Percentiles rank a stretch among this genome's conserved stretches.
These are phyloP conservation scores for Onthophagus sagittarius DNA, from an alignment of 2,888 invertebrate genomes.

Conservation along the genomic window DNA sequence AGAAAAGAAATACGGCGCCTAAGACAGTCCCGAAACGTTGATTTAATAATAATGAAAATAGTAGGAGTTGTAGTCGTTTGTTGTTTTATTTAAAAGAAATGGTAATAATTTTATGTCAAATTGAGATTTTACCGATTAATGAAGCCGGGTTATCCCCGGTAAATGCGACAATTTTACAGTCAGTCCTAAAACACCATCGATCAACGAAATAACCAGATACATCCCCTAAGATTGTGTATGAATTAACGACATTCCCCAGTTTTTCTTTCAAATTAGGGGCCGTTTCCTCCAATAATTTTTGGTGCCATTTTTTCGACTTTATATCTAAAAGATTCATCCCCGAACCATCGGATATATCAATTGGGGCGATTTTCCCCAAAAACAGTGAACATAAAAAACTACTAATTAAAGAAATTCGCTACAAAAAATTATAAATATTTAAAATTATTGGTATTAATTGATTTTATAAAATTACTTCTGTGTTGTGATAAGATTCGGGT, in stretches of 20 bases:
- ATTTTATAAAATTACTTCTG: slow-evolving; percentile 66
- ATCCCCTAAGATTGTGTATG: slow-evolving; percentile 65
- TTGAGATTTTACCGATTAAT: slow-evolving; percentile 73
- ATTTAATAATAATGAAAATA: too few relatives aligned
- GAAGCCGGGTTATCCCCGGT: slow-evolving; percentile 95
- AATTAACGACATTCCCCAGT: slow-evolving; percentile 71
- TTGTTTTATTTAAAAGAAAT: too few relatives aligned
- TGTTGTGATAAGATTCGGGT: slow-evolving; percentile 66
- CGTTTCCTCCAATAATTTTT: slow-evolving; percentile 69
- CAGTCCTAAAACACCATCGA: slow-evolving; percentile 76
- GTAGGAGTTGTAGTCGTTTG: too few relatives aligned
- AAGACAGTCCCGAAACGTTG: too few relatives aligned
- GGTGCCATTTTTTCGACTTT: slow-evolving; percentile 70
- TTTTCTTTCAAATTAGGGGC: slow-evolving; percentile 70
- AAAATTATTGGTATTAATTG: slow-evolving; percentile 15
- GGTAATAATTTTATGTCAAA: too few relatives aligned
- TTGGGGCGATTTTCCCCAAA: slow-evolving; percentile 81
- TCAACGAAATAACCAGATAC: slow-evolving; percentile 79
- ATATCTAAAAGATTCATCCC: slow-evolving; percentile 96
- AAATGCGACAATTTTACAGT: slow-evolving; percentile 81
- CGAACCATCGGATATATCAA: slow-evolving; percentile 89
- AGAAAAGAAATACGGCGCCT: too few relatives aligned
- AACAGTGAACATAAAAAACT: slow-evolving; percentile 89
- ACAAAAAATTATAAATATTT: slow-evolving; percentile 36
- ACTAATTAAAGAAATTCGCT: slow-evolving; percentile 89